Evolutionary conservation across 2,797 vertebrate genomes (phyloP), one percentile per base, ranked within the genome.

Genomic region (Lutjanus campechanus): DNA sequence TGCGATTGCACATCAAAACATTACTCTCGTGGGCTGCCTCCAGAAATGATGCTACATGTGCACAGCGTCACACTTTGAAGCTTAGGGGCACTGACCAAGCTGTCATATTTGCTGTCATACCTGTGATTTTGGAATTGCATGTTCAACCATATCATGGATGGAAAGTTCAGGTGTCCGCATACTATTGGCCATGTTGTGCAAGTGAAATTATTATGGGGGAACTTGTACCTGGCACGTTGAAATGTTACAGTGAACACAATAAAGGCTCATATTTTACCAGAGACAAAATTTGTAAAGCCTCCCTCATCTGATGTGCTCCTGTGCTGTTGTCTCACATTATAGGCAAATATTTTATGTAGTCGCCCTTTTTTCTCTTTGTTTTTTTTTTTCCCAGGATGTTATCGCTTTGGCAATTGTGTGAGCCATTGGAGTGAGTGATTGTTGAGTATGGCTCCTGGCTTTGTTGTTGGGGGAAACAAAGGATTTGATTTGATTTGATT

Each of bases 381-480:
- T 53, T 80, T 75, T 80, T 75, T 83, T 79, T 71, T 61, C 17
- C 54, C 71, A 43, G 82, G 83, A 88, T 88, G 79, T 91, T 93
- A 91, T 93, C 90, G 60, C 83, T 77, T 75, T 87, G 76, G 85
- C 83, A 89, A 91, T 92, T 92, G 88, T 91, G 91, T 91, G 91
- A 93, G 84, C 81, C 91, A 89, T 77, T 93, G 91, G 90, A 94
- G 88, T 90, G 88, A 88, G 88, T 90, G 87, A 92, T 93, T 93
- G 93, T 92, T 82, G 87, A 87, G 83, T 89, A 88, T 82, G 90
- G 92, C 89, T 87, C 65, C 89, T 88, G 88, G 85, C 72, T 93
- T 90, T 91, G 88, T 90, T 90, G 87, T 88, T 81, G 77, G 68
- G 77, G 76, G 73, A 87, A 89, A 91, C 81, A 86, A 92, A 85